Conservation (phyloP, 2,113 vertebrate genomes). For the Menura novaehollandiae region DNA sequence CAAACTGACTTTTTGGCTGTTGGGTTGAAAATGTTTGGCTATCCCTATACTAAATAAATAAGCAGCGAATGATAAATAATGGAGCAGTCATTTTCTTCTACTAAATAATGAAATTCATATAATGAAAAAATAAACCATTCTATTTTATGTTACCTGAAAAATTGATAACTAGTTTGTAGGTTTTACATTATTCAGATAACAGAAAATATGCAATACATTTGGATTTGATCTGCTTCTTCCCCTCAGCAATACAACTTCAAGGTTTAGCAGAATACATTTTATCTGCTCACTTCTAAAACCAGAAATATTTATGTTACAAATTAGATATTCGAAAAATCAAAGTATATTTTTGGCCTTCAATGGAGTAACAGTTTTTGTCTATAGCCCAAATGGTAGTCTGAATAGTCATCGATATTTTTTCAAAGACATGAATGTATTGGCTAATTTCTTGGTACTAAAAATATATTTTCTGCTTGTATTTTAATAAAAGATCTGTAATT, state of each 20-base stretch:
- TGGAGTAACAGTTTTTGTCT: not conserved
- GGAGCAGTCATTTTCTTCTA: conserved; percentile 28
- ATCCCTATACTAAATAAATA: conserved; percentile 33
- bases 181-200: conserved; percentile 41
- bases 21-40: not conserved
- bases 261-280: not conserved
- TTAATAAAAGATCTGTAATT: not conserved
- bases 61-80: conserved; percentile 42
- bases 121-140: conserved; percentile 46
- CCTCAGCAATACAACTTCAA: not conserved
- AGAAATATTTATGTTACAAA: not conserved
- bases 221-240: not conserved
- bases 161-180: conserved; percentile 31
- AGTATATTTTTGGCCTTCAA: not conserved
- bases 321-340: not conserved
- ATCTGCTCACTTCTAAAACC: not conserved
- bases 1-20: not conserved
- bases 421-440: not conserved
- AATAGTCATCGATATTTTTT: not conserved
- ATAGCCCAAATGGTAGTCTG: not conserved
- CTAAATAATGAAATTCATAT: conserved; percentile 47
- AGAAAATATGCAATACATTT: not conserved
- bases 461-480: not conserved
- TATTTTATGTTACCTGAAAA: conserved; percentile 49
- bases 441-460: not conserved